Percentiles rank a stretch among this genome's conserved stretches.
Conservation (phyloP, 1,140 invertebrate genomes). For the Bathynomus jamesi region DNA sequence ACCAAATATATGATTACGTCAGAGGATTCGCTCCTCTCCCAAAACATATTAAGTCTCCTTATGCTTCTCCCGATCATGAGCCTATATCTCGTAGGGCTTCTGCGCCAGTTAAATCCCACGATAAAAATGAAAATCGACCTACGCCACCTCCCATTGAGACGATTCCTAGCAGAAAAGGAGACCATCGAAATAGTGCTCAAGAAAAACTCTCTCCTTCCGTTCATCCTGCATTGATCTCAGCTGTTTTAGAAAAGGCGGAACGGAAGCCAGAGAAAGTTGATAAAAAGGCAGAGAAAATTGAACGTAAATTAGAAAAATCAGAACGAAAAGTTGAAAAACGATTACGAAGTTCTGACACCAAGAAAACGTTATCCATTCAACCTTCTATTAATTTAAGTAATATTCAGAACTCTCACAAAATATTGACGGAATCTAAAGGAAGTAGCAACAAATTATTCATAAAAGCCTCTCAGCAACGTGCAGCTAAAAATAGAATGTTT, state of each 20-base stretch:
- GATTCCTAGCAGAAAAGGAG: conserved; percentile 51
- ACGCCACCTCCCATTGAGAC: conserved; percentile 84
- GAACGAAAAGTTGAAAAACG: conserved; percentile 17
- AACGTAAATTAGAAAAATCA: not conserved
- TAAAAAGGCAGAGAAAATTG: conserved; percentile 16
- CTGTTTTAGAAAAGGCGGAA: conserved; percentile 25
- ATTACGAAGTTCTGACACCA: conserved; percentile 11
- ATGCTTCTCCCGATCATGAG: conserved; percentile 43
- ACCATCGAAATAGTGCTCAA: not conserved
- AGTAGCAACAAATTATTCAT: conserved; percentile 32
- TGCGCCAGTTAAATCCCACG: conserved; percentile 43
- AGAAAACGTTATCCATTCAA: conserved; percentile 9
- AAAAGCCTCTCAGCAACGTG: conserved; percentile 28
- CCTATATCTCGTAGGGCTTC: conserved; percentile 40
- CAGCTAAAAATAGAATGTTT: conserved; percentile 30
- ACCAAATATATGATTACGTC: conserved; percentile 94
- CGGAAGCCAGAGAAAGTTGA: conserved; percentile 21
- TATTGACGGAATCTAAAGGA: conserved; percentile 7
- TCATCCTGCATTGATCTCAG: conserved; percentile 30
- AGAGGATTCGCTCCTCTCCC: conserved; percentile 80
- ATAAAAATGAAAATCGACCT: conserved; percentile 54
- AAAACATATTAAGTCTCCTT: conserved; percentile 61
- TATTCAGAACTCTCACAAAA: too few species aligned
- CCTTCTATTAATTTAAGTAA: not conserved
- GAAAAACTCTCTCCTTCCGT: conserved; percentile 20